Conservation (phyloP, 92 coral and sea anemone genomes). For the Montipora capitata region DNA sequence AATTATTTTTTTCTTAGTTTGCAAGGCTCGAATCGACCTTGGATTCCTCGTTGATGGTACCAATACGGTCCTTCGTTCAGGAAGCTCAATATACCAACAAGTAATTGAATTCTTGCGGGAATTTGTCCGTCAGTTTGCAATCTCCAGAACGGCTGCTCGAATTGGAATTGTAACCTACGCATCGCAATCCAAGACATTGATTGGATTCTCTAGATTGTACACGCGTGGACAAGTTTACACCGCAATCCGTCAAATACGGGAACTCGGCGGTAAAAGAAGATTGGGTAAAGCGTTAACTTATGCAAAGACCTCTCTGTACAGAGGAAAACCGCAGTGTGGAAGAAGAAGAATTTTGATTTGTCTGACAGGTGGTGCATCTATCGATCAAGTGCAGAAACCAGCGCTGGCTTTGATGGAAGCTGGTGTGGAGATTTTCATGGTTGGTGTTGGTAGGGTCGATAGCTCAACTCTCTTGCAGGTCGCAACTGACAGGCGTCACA, state of each 20-base stretch:
- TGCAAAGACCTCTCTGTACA: constrained; percentile 54
- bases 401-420: constrained; percentile 49
- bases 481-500: constrained; percentile 66
- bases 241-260: constrained; percentile 42
- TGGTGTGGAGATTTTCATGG: constrained; percentile 77
- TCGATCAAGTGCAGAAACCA: constrained; percentile 70
- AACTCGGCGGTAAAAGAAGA: constrained; percentile 27
- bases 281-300: constrained; percentile 72
- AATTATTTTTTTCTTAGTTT: constrained; percentile 46
- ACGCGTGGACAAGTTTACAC: constrained; percentile 2
- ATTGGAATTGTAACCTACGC: constrained; percentile 76
- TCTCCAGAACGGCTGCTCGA: constrained; percentile 74
- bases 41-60: constrained; percentile 78
- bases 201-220: constrained; percentile 32
- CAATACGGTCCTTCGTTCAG: constrained; percentile 22
- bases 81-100: constrained; percentile 46
- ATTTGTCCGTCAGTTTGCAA: constrained; percentile 58
- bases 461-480: constrained; percentile 35
- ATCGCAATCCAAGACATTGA: constrained; percentile 29
- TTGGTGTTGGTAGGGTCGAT: constrained; percentile 56
- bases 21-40: constrained; percentile 71
- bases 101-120: constrained; percentile 67
- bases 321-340: constrained; percentile 77
- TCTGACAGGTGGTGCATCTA: constrained; percentile 69
- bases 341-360: constrained; percentile 76